phyloP scores from a whole-genome alignment of 2,888 invertebrate genomes.

The Chalcis sispes region DNA sequence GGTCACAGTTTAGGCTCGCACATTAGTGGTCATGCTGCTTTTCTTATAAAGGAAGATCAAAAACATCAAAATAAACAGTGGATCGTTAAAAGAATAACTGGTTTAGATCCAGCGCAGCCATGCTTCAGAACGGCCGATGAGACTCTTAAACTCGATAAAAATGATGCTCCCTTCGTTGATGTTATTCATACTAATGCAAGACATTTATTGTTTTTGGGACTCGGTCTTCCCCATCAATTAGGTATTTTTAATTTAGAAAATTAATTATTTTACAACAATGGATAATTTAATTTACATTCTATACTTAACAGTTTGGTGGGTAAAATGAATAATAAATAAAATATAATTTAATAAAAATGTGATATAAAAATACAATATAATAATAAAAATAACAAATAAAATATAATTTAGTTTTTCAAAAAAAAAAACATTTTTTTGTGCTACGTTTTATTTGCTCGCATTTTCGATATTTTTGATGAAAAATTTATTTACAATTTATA shows the following conservation, averaged over 20 bases:
- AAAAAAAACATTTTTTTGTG: too few species aligned
- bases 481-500: too few species aligned
- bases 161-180: conserved; percentile 81
- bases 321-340: too few species aligned
- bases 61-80: conserved; percentile 37
- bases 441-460: too few species aligned
- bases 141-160: conserved; percentile 77
- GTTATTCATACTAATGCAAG: conserved; percentile 80
- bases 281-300: too few species aligned
- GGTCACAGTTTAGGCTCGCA: conserved; percentile 83
- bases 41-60: conserved; percentile 52
- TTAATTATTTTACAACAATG: too few species aligned
- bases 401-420: too few species aligned
- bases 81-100: conserved; percentile 73
- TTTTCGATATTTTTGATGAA: too few species aligned
- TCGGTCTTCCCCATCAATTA: neutral
- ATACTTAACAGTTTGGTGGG: too few species aligned
- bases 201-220: neutral
- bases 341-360: too few species aligned
- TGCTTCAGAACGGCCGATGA: conserved; percentile 78
- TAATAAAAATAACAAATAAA: too few species aligned
- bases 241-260: neutral
- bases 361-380: too few species aligned
- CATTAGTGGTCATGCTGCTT: conserved; percentile 79
- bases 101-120: conserved; percentile 82